Percentiles rank a stretch among this genome's conserved stretches.
These are phyloP conservation scores for Microplitis mediator DNA, from an alignment of 1,140 invertebrate species.

Conservation along the genomic window DNA sequence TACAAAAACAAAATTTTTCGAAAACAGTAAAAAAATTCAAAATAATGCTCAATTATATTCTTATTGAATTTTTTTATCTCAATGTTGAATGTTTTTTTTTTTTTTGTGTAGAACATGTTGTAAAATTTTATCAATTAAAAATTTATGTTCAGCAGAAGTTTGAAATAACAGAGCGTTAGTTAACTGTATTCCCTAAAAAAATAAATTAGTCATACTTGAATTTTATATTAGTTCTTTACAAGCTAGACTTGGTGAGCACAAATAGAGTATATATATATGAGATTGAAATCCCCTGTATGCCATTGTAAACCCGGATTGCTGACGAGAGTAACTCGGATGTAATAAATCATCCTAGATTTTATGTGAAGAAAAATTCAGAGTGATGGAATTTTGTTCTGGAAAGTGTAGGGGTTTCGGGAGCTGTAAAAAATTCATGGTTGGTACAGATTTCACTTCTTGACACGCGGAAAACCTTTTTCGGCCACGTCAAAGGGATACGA, in stretches of 20 bases:
- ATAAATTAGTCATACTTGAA: neutral
- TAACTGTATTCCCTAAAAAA: neutral
- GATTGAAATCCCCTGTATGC: neutral
- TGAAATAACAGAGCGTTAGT: neutral
- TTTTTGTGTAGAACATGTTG: neutral
- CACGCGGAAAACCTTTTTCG: constrained; percentile 24
- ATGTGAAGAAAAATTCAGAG: constrained; percentile 15
- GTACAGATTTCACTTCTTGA: constrained; percentile 25
- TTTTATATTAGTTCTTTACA: constrained; percentile 2
- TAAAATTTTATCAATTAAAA: neutral
- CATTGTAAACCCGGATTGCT: neutral
- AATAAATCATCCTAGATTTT: constrained; percentile 23
- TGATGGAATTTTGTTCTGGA: constrained; percentile 5
- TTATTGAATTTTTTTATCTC: no score
- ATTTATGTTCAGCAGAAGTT: no score
- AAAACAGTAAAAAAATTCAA: no score
- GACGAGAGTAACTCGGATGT: constrained; percentile 16
- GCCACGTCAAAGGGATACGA: constrained; percentile 8
- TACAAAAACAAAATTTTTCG: no score
- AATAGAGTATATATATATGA: constrained; percentile 6
- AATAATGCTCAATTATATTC: no score
- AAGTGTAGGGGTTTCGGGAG: neutral
- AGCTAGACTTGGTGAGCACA: constrained; percentile 8
- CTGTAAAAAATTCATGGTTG: constrained; percentile 21
- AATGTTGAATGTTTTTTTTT: neutral